A percentile compares a stretch with the other conserved stretches of the same genome.
Conservation (phyloP, 2,888 invertebrate genomes). For the Cheilosia urbana region DNA sequence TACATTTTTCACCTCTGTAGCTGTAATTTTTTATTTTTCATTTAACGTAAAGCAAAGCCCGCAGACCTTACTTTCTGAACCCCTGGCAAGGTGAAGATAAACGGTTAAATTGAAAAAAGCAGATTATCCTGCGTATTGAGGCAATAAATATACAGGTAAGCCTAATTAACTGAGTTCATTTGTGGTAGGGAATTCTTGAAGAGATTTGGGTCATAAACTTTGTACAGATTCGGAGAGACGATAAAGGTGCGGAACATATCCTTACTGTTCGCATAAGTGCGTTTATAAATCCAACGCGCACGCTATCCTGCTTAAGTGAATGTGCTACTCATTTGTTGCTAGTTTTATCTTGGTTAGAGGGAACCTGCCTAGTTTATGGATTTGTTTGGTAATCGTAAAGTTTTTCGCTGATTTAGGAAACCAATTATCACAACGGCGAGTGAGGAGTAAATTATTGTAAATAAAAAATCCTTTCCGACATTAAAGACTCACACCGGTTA, state of each 20-base stretch:
- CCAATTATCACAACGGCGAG: too few species aligned
- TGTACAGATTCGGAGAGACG: neutral
- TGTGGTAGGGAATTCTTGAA: neutral
- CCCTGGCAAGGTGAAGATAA: conserved; percentile 8
- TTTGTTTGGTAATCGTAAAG: too few species aligned
- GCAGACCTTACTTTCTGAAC: neutral
- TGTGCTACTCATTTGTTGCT: too few species aligned
- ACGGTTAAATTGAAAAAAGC: neutral
- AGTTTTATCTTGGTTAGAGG: too few species aligned
- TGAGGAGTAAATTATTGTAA: too few species aligned
- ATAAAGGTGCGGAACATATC: neutral
- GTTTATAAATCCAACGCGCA: neutral
- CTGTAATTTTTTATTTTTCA: too few species aligned
- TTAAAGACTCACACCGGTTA: too few species aligned
- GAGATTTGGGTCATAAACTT: conserved; percentile 8
- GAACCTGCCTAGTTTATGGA: too few species aligned
- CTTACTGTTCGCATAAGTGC: neutral
- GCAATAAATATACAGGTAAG: conserved; percentile 15
- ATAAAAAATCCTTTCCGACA: too few species aligned
- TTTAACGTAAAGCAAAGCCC: too few species aligned
- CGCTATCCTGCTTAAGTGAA: neutral
- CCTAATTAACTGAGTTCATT: conserved; percentile 46
- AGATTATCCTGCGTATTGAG: conserved; percentile 9
- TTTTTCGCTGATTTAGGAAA: too few species aligned
- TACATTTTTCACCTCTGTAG: too few species aligned